Percentiles rank a stretch among this genome's conserved stretches.
Conservation (phyloP, 2,797 vertebrate species). For the Gadopsis marmoratus region DNA sequence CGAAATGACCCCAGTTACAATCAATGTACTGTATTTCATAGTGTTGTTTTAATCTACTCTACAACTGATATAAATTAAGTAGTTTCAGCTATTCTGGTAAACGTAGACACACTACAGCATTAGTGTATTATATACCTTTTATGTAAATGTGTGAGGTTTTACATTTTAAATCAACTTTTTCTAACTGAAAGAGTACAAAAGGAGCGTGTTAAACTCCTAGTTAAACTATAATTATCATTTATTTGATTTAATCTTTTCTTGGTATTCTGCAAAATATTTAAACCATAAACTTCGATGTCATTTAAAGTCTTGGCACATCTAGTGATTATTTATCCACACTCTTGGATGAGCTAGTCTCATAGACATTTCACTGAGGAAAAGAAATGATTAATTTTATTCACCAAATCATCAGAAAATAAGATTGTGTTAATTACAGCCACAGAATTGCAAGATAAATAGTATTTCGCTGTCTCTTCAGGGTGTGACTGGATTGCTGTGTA, state of each 20-base stretch:
- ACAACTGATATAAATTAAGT: neutral
- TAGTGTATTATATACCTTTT: no score
- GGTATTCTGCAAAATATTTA: neutral
- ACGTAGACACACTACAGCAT: neutral
- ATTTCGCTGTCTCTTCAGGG: neutral
- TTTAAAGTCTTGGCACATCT: neutral
- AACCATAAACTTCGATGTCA: neutral
- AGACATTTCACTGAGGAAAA: neutral
- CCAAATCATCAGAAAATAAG: neutral
- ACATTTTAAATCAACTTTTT: neutral
- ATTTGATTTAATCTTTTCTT: no score
- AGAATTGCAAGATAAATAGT: neutral
- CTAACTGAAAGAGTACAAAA: no score
- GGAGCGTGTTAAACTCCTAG: no score
- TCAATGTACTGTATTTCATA: neutral
- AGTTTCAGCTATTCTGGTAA: neutral
- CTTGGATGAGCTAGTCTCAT: no score
- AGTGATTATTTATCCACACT: neutral
- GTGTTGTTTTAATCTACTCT: neutral
- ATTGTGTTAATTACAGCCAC: neutral
- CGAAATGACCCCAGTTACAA: neutral
- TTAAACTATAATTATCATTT: no score
- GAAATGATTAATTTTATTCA: neutral
- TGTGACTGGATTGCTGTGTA: slow-evolving; percentile 27
- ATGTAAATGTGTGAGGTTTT: neutral